These are phyloP conservation scores for Pan troglodytes DNA, from an alignment of 2,113 vertebrate species.

Conservation along the genomic window NHGRI_mPanTro3-v2.1_pri NC_072404.2:118221001-118221500, in stretches of 20 bases:
- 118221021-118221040: neutral
- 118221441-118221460: neutral
- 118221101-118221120: neutral
- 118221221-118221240: neutral
- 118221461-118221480: neutral
- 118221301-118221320: neutral
- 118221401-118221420: neutral
- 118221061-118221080: neutral
- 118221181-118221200: neutral
- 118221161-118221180: neutral
- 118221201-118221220: neutral
- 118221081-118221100: neutral
- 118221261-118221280: neutral
- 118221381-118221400: neutral
- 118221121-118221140: neutral
- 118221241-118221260: neutral
- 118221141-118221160: neutral
- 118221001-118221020: neutral
- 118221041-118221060: neutral
- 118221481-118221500: neutral
- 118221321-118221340: neutral
- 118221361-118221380: neutral
- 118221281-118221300: neutral
- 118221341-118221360: neutral
- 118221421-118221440: neutral